Percentiles rank a stretch among this genome's conserved stretches.
Conservation (phyloP, 2,797 vertebrate species). For the Melanotaenia pygmaea region DNA sequence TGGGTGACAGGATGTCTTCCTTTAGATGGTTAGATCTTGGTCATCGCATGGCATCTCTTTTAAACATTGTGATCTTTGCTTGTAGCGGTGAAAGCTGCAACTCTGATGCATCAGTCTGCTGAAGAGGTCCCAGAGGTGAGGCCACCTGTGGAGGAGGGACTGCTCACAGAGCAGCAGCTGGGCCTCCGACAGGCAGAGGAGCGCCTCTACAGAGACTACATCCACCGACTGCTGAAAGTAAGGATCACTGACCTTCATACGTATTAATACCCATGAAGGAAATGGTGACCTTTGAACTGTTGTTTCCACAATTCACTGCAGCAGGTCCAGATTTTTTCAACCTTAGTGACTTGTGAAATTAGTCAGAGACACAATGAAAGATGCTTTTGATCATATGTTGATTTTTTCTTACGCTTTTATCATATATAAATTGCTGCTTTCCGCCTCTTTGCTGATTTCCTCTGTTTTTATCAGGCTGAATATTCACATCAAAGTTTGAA, state of each 20-base stretch:
- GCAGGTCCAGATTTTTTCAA: too few relatives aligned
- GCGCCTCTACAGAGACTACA: conserved; percentile 95
- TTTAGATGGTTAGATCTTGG: not conserved
- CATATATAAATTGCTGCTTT: too few relatives aligned
- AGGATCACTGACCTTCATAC: conserved; percentile 13
- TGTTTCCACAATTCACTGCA: too few relatives aligned
- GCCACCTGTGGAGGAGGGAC: conserved; percentile 78
- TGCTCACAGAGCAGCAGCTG: conserved; percentile 91
- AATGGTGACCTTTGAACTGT: too few relatives aligned
- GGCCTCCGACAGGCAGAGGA: conserved; percentile 98
- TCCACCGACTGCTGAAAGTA: conserved; percentile 93
- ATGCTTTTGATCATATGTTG: too few relatives aligned
- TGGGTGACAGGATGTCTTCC: conserved; percentile 38
- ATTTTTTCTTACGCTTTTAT: too few relatives aligned
- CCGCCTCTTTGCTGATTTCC: too few relatives aligned
- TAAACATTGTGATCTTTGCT: conserved; percentile 13
- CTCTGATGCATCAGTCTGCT: conserved; percentile 46
- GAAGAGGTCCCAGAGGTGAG: conserved; percentile 50
- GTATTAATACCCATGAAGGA: too few relatives aligned
- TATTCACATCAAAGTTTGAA: too few relatives aligned
- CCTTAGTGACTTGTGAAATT: too few relatives aligned
- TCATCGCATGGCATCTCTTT: not conserved
- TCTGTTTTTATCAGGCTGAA: too few relatives aligned
- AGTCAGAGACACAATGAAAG: too few relatives aligned
- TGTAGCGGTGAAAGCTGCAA: conserved; percentile 61